Base-by-base conservation (phyloP, 2,888 invertebrate genomes). In the Odontomyia ornata region DNA sequence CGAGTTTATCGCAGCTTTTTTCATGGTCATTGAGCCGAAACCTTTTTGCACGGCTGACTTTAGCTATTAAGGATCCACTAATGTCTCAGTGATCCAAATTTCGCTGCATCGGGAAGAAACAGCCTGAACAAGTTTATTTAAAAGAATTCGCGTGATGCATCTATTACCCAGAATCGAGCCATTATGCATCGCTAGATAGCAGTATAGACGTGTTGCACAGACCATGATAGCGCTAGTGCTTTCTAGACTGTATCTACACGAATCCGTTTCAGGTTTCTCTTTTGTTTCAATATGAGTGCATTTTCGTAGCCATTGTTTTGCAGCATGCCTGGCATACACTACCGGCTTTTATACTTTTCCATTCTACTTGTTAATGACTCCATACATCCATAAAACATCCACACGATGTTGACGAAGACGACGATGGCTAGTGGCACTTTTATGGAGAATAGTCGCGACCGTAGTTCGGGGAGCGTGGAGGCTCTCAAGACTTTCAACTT, bases 401-500 rank as follows among this genome's bases (percentile, higher is more conserved):
- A 15, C 47, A 9, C 69, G 21, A 46, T 36, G 36, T 36, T 36
- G 36, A 3, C 9, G 36, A 36, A 5, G 15, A 30, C 25, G 47
- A 36, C 25, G 25, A 69, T 47, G 25, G 69, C 69, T 46, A 23
- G 69, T 23, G 30, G 69, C 47, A 25, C 25, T 47, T 69, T 69
- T 47, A 46, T 25, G 69, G 25, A 46, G 46, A 69, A 46, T 21
- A 46, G 23, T 18, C 27, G n/a, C n/a, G n/a, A n/a, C n/a, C n/a
- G 7, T 15, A 28, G 57, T 21, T 43, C 25, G 43, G 36, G 13
- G 43, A 23, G 36, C 15, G 18, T 73, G 73, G 23, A 73, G 73
- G 36, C 73, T 73, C 60, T 60, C 73, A 73, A 73, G 73, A 73
- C 73, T 73, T 73, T 73, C 73, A 73, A 73, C 73, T 73, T 73